phyloP scores from a whole-genome alignment of 1,140 invertebrate genomes.

The Neodiprion pinetum region DNA sequence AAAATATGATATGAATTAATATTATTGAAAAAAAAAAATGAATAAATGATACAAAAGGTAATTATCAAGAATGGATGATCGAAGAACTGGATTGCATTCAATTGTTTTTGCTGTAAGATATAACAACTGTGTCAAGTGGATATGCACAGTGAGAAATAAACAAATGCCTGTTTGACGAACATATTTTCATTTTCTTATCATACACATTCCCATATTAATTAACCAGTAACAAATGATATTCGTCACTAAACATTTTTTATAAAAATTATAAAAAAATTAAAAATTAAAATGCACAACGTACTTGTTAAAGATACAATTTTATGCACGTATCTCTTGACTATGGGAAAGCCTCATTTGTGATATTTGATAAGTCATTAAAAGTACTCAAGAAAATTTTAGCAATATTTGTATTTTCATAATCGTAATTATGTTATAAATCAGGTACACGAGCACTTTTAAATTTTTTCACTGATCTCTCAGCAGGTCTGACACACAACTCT shows the following conservation, averaged over 20 bases:
- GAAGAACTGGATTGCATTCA: constrained; percentile 25
- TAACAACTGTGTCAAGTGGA: constrained; percentile 22
- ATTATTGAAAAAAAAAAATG: constrained; percentile 33
- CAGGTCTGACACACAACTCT: constrained; percentile 69
- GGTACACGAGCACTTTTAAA: constrained; percentile 68
- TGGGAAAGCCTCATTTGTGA: background rate
- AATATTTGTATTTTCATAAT: background rate
- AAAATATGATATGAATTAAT: constrained; percentile 37
- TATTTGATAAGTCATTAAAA: constrained; percentile 3
- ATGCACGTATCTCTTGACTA: background rate
- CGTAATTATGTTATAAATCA: constrained; percentile 54
- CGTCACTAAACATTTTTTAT: background rate
- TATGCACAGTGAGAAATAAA: constrained; percentile 44
- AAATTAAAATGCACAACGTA: background rate
- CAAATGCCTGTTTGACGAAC: constrained; percentile 35
- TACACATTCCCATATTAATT: background rate
- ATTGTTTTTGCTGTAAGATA: constrained; percentile 39
- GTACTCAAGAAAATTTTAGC: background rate
- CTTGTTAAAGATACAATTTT: constrained; percentile 21
- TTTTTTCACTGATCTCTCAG: constrained; percentile 75
- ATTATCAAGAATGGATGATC: constrained; percentile 26
- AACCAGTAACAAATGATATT: no score
- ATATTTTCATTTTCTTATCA: constrained; percentile 24
- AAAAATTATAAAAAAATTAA: background rate
- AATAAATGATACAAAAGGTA: constrained; percentile 31